A percentile compares a stretch with the other conserved stretches of the same genome.
phyloP scores from a whole-genome alignment of 2,888 invertebrate species.

The Eupithecia centaureata region DNA sequence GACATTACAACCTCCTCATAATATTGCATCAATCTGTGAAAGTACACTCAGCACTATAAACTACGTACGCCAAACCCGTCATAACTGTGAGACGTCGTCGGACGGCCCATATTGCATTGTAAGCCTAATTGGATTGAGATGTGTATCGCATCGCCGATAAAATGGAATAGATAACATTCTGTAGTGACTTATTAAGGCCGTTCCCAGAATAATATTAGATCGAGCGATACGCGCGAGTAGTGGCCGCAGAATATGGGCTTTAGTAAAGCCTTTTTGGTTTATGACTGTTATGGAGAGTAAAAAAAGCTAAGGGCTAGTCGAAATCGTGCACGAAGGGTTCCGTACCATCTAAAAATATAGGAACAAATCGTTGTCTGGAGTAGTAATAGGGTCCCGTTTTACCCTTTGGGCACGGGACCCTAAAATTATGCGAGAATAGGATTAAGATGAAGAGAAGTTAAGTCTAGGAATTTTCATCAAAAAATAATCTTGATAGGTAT shows the following conservation, averaged over 20 bases:
- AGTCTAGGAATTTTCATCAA: too few species aligned
- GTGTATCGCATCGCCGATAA: conserved; percentile 79
- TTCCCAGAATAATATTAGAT: conserved; percentile 86
- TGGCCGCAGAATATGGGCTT: conserved; percentile 53
- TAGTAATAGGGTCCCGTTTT: too few species aligned
- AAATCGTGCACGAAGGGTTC: too few species aligned
- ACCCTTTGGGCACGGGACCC: too few species aligned
- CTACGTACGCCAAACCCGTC: conserved; percentile 52
- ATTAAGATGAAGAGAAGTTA: too few species aligned
- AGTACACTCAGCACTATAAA: conserved; percentile 5
- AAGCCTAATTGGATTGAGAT: conserved; percentile 84
- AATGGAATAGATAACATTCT: conserved; percentile 85
- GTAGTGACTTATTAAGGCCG: conserved; percentile 85
- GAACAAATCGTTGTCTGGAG: too few species aligned
- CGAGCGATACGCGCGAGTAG: conserved; percentile 75
- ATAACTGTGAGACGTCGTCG: conserved; percentile 77
- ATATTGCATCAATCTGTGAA: not conserved
- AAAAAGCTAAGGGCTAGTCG: too few species aligned
- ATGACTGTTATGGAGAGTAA: not conserved
- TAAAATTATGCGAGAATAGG: too few species aligned
- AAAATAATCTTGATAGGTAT: too few species aligned
- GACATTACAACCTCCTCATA: not conserved
- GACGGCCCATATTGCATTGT: conserved; percentile 83
- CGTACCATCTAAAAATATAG: too few species aligned
- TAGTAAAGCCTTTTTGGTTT: conserved; percentile 2